Evolutionary conservation across 2,888 invertebrate genomes (phyloP), one percentile per base, ranked within the genome.

Genomic region (Pyrgus malvae): DNA sequence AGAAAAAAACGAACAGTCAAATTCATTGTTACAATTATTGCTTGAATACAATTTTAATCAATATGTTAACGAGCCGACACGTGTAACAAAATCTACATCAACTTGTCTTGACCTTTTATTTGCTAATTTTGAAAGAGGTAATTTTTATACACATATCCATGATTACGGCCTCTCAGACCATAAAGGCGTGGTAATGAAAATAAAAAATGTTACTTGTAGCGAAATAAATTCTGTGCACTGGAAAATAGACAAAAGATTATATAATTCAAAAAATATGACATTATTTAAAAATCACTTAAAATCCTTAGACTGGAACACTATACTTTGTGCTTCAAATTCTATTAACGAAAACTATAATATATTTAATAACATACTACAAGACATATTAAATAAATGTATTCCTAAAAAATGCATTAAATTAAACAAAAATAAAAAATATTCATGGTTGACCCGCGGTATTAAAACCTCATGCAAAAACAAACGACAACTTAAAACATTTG

Each of bases 81-180:
- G 27, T 3, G 2, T 29, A 9, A 29, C 27, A n/a, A 1, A n/a
- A 29, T n/a, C 27, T 3, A 29, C 27, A 0, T 29, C 27, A 1
- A 29, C 27, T 1, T 62, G 60, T 27, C 25, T 62, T 1, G 62
- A 64, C 33, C 12, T 64, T 8, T 2, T 62, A 8, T 62, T 62
- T 31, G 54, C 58, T 9, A 64, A 64, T 17, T 56, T 57, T 37
- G n/a, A n/a, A n/a, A n/a, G n/a, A n/a, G n/a, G 1, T 9, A 27
- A 27, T 2, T 1, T 27, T 8, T n/a, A 9, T 2, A 1, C 2
- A 6, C 9, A 2, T 1, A n/a, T 27, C 1, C 6, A 27, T 2
- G 27, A 27, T 9, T 8, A 5, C 2, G 27, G 27, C 8, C n/a
- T 27, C 6, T 27, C 27, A 27, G 27, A 27, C n/a, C 27, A 27